Percentiles rank a stretch among this genome's conserved stretches.
These are phyloP conservation scores for Lathronympha strigana DNA, from an alignment of 2,888 invertebrate species.

Conservation along the genomic window DNA sequence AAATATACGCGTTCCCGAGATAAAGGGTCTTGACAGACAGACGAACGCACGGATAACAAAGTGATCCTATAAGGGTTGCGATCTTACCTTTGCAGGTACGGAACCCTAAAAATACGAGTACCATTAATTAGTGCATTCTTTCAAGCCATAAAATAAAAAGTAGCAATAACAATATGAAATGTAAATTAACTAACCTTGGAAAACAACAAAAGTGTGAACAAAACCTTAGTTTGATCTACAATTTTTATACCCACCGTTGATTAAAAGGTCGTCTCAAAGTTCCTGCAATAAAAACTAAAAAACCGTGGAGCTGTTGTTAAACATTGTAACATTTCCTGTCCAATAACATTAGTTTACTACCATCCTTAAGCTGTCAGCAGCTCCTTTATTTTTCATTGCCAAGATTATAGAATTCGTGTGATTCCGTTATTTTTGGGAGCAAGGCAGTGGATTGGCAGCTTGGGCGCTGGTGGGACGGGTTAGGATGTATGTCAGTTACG, in stretches of 20 bases:
- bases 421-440: constrained; percentile 24
- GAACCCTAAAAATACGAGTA: too few relatives aligned
- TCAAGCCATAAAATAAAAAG: too few relatives aligned
- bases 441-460: constrained; percentile 9
- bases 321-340: constrained; percentile 33
- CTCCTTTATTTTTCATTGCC: constrained; percentile 39
- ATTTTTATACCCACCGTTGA: constrained; percentile 38
- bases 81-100: too few relatives aligned
- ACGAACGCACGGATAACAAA: too few relatives aligned
- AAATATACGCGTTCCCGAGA: too few relatives aligned
- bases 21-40: too few relatives aligned
- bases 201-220: constrained; percentile 16
- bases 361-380: constrained; percentile 38
- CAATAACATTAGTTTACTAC: constrained; percentile 39
- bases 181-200: constrained; percentile 1
- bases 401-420: constrained; percentile 18
- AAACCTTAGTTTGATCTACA: constrained; percentile 13
- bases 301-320: constrained; percentile 53
- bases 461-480: constrained; percentile 1
- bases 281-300: constrained; percentile 65
- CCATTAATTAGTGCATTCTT: too few relatives aligned
- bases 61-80: too few relatives aligned
- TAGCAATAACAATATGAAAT: too few relatives aligned
- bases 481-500: background rate
- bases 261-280: constrained; percentile 48